Evolutionary conservation across 1,140 invertebrate species (phyloP).

Genomic region (Papilio dardanus): DNA sequence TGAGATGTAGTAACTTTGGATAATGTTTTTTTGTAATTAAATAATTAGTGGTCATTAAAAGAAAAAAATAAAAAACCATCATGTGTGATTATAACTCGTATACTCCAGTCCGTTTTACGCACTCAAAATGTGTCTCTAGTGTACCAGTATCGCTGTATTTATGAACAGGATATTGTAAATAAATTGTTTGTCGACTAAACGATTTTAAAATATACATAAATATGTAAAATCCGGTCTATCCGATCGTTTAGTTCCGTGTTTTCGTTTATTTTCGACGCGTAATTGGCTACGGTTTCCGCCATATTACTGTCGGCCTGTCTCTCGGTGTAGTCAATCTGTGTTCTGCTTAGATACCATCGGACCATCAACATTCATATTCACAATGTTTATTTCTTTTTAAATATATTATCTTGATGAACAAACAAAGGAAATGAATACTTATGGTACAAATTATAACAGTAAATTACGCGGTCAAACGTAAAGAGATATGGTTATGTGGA

Average conservation of each 20-base stretch:
- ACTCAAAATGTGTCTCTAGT: no score
- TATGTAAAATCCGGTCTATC: not conserved
- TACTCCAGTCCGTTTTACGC: no score
- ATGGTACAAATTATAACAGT: slow-evolving; percentile 9
- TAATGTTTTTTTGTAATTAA: no score
- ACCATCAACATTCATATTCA: slow-evolving; percentile 24
- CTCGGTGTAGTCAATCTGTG: slow-evolving; percentile 13
- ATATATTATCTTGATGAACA: slow-evolving; percentile 20
- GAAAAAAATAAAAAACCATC: no score
- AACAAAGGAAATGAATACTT: not conserved
- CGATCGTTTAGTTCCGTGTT: slow-evolving; percentile 40
- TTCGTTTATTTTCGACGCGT: slow-evolving; percentile 48
- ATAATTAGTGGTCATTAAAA: no score
- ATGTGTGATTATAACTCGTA: no score
- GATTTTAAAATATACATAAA: slow-evolving; percentile 3
- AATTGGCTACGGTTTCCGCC: slow-evolving; percentile 61
- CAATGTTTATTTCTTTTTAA: slow-evolving; percentile 34
- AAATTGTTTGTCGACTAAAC: not conserved
- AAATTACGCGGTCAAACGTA: not conserved
- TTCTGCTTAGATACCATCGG: slow-evolving; percentile 44
- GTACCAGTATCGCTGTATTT: not conserved
- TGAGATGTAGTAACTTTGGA: no score
- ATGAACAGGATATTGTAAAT: not conserved
- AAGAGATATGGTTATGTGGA: not conserved
- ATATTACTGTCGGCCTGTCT: slow-evolving; percentile 30